These are phyloP conservation scores for Sycobia sp. DNA, from an alignment of 1,140 invertebrate genomes.

Conservation along the genomic window DNA sequence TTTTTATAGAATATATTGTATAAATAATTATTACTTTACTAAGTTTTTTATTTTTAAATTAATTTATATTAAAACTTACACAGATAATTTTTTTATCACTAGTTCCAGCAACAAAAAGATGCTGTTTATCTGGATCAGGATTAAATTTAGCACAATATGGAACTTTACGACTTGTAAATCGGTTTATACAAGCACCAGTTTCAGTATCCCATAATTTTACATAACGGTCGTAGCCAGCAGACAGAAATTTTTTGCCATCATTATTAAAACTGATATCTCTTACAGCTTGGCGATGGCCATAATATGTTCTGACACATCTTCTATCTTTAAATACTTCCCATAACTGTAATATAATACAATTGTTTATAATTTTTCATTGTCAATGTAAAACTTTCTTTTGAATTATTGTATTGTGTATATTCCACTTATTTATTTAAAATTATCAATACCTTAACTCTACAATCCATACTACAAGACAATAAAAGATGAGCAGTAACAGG, in stretches of 20 bases:
- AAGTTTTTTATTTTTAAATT: neutral
- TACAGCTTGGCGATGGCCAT: conserved; percentile 96
- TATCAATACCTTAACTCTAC: conserved; percentile 81
- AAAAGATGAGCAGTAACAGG: conserved; percentile 93
- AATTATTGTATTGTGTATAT: neutral
- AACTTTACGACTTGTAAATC: conserved; percentile 93
- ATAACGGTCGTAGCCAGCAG: conserved; percentile 90
- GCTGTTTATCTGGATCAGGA: conserved; percentile 95
- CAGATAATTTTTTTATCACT: conserved; percentile 99
- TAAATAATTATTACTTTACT: conserved; percentile 2
- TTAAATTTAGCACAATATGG: conserved; percentile 98
- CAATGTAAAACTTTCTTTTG: neutral
- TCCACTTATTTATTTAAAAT: conserved; percentile 25
- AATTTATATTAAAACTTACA: conserved; percentile 67
- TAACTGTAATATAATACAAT: conserved; percentile 65
- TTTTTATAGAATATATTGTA: too few relatives aligned
- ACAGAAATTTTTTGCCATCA: conserved; percentile 89
- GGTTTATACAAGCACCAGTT: conserved; percentile 88
- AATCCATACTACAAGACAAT: conserved; percentile 96
- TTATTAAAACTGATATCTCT: conserved; percentile 97
- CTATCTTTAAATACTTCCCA: conserved; percentile 99
- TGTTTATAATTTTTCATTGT: conserved; percentile 2
- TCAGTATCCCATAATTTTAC: conserved; percentile 99
- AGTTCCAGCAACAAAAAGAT: conserved; percentile 97
- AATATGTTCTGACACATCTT: conserved; percentile 93